These are phyloP conservation scores for Danio jaintianensis DNA, from an alignment of 2,797 vertebrate genomes.

Conservation along the genomic window DNA sequence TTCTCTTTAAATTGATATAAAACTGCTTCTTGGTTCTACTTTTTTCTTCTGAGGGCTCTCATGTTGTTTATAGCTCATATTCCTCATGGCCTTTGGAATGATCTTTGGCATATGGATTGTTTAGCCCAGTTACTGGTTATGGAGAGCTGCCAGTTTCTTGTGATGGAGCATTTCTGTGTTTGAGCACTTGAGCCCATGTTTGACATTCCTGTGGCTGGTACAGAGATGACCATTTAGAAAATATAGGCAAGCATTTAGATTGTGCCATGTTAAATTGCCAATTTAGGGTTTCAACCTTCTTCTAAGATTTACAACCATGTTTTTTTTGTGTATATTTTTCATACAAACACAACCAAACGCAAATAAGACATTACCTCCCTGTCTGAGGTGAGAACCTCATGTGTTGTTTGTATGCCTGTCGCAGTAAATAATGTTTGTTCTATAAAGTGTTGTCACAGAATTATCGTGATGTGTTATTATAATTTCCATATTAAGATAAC, in stretches of 20 bases:
- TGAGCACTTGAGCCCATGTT: constrained; percentile 70
- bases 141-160: constrained; percentile 62
- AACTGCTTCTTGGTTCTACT: constrained; percentile 26
- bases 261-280: constrained; percentile 37
- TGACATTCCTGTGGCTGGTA: constrained; percentile 78
- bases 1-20: constrained; percentile 45
- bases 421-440: too few species aligned
- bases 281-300: constrained; percentile 38
- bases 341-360: not conserved
- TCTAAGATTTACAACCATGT: not conserved
- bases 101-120: constrained; percentile 49
- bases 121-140: constrained; percentile 50
- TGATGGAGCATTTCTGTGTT: constrained; percentile 70
- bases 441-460: too few species aligned
- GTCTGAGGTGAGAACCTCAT: not conserved
- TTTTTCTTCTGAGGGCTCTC: constrained; percentile 32
- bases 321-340: constrained; percentile 29
- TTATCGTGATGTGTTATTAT: too few species aligned
- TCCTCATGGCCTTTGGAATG: constrained; percentile 50
- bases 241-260: constrained; percentile 30
- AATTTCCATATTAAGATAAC: too few species aligned
- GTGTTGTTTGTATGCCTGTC: too few species aligned
- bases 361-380: constrained; percentile 52
- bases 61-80: constrained; percentile 54
- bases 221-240: constrained; percentile 52